A percentile compares a stretch with the other conserved stretches of the same genome.
These are phyloP conservation scores for Crotophaga sulcirostris DNA, from an alignment of 2,113 vertebrate genomes.

Conservation along the genomic window DNA sequence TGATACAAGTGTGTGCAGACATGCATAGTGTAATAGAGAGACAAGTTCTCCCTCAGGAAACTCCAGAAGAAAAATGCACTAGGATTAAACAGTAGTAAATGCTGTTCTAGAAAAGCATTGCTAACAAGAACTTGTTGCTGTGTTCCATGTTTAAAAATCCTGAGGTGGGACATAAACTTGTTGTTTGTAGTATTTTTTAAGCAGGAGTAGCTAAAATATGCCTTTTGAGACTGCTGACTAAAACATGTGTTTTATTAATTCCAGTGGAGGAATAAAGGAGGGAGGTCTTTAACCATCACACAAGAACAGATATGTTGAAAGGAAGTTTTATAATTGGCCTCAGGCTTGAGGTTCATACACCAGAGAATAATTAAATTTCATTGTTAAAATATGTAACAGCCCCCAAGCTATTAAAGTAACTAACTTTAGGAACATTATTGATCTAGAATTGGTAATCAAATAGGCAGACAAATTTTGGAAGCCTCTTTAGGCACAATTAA, in stretches of 20 bases:
- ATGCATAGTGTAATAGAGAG: not conserved
- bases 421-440: not conserved
- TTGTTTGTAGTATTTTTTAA: not conserved
- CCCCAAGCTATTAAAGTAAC: not conserved
- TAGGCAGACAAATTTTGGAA: not conserved
- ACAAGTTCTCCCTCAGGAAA: not conserved
- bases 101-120: not conserved
- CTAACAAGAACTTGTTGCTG: not conserved
- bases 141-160: not conserved
- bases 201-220: not conserved
- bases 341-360: not conserved
- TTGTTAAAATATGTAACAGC: conserved; percentile 10
- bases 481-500: not conserved
- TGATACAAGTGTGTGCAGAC: not conserved
- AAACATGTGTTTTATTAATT: not conserved
- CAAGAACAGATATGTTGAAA: not conserved
- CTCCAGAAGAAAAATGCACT: not conserved
- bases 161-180: not conserved
- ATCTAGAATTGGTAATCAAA: conserved; percentile 4
- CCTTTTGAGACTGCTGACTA: not conserved
- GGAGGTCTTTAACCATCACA: not conserved
- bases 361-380: conserved; percentile 2
- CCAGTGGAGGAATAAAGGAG: not conserved
- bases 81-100: not conserved
- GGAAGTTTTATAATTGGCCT: not conserved